Conservation (phyloP, 2,797 vertebrate genomes). For the Emys orbicularis region DNA sequence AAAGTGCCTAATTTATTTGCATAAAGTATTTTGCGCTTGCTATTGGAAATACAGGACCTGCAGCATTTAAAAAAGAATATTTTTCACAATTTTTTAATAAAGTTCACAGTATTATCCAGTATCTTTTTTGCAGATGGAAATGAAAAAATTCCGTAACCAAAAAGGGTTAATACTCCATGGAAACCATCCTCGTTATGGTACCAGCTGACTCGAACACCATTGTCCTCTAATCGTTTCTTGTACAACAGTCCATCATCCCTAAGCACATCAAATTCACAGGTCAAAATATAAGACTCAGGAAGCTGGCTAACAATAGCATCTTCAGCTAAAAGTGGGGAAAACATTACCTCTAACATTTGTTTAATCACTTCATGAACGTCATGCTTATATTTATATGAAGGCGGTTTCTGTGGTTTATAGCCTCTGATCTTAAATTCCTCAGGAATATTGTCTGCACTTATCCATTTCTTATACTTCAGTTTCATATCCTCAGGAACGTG, state of each 20-base stretch:
- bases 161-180: constrained; percentile 83
- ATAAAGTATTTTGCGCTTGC: not conserved
- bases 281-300: constrained; percentile 85
- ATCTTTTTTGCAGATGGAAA: constrained; percentile 47
- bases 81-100: constrained; percentile 60
- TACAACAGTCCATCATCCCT: constrained; percentile 89
- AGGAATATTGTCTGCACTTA: constrained; percentile 84
- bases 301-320: constrained; percentile 80
- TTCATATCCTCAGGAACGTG: constrained; percentile 83
- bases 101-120: constrained; percentile 24
- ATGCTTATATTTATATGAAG: constrained; percentile 76
- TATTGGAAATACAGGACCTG: not conserved
- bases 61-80: not conserved
- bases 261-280: constrained; percentile 89
- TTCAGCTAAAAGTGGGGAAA: constrained; percentile 86
- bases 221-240: constrained; percentile 87
- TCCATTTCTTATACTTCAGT: constrained; percentile 81
- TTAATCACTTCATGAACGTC: constrained; percentile 80
- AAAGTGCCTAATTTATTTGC: not conserved
- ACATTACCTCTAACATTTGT: constrained; percentile 55
- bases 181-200: constrained; percentile 85
- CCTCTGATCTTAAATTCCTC: constrained; percentile 80
- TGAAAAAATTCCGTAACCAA: constrained; percentile 74
- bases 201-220: constrained; percentile 85
- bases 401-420: not conserved